phyloP scores from a whole-genome alignment of 2,797 vertebrate genomes.

The Sebastes dallii region DNA sequence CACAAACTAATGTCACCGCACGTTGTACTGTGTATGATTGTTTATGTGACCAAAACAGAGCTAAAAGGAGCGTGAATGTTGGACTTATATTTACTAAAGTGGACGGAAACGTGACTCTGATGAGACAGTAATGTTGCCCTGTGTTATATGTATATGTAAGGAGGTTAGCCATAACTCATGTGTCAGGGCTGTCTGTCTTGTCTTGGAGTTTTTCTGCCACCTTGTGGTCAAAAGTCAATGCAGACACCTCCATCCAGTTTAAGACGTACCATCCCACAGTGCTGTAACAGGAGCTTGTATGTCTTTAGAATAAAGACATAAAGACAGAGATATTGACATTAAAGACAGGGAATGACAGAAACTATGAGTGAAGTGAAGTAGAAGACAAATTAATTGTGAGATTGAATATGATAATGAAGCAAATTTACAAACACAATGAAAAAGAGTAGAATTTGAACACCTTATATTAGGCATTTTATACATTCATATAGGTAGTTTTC shows the following conservation, averaged over 20 bases:
- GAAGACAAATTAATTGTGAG: neutral
- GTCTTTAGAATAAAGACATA: neutral
- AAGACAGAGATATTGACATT: neutral
- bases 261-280: neutral
- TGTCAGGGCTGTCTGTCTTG: neutral
- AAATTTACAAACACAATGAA: neutral
- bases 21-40: neutral
- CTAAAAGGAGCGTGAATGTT: neutral
- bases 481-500: neutral
- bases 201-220: neutral
- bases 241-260: neutral
- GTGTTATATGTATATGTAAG: neutral
- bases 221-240: neutral
- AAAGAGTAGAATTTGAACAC: neutral
- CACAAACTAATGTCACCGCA: neutral
- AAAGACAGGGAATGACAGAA: neutral
- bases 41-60: neutral
- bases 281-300: neutral
- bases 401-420: neutral
- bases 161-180: neutral
- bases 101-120: no score
- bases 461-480: neutral
- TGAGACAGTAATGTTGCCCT: neutral
- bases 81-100: neutral
- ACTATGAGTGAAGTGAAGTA: neutral